phyloP scores from a whole-genome alignment of 2,797 vertebrate species.

The Manis javanica region DNA sequence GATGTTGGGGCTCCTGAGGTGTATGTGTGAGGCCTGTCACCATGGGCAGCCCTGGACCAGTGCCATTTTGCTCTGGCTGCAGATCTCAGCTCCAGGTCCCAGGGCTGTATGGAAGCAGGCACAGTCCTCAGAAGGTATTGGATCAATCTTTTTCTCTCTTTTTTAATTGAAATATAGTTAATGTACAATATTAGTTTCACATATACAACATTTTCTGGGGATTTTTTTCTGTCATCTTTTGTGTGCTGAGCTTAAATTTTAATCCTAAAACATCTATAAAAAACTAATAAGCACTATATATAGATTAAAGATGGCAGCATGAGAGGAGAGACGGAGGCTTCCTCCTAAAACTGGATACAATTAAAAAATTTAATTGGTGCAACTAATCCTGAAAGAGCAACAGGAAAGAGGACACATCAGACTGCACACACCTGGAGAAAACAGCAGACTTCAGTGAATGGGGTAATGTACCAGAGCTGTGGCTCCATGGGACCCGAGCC shows the following conservation, averaged over 20 bases:
- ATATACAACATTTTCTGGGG: not conserved
- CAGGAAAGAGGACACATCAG: no score
- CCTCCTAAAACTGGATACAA: no score
- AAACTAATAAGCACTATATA: not conserved
- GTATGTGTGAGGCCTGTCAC: rapidly evolving
- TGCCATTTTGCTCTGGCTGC: not conserved
- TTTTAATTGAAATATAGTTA: no score
- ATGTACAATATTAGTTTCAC: no score
- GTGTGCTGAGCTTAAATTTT: not conserved
- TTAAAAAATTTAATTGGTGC: no score
- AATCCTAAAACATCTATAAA: not conserved
- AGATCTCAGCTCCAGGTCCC: not conserved
- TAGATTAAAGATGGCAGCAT: no score
- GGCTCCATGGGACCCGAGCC: no score
- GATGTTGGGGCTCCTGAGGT: rapidly evolving
- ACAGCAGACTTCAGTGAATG: no score
- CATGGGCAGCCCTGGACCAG: not conserved
- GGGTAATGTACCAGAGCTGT: no score
- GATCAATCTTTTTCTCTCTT: not conserved
- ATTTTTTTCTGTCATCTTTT: not conserved
- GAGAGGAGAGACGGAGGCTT: no score
- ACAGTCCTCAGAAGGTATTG: not conserved
- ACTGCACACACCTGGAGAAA: no score
- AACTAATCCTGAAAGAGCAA: no score
- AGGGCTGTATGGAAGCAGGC: not conserved